Evolutionary conservation across 2,888 invertebrate genomes (phyloP).

Genomic region (Troilus luridus): DNA sequence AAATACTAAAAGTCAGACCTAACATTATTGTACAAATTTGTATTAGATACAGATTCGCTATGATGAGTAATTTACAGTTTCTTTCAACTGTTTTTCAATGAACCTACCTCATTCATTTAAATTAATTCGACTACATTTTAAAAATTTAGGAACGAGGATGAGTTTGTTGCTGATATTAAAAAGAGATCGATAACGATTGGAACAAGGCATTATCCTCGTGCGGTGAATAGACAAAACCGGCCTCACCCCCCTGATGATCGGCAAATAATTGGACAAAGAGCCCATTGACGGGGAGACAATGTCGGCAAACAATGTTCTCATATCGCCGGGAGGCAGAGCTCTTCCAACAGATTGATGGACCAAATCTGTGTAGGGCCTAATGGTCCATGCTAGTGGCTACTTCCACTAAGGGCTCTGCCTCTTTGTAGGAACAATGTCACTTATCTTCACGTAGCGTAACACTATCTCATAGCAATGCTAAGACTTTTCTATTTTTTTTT

Average conservation of each 20-base stretch:
- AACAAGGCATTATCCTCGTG: background rate
- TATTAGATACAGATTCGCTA: too few species aligned
- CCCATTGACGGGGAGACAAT: slow-evolving; percentile 15
- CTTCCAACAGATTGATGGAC: slow-evolving; percentile 58
- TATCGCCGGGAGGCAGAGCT: slow-evolving; percentile 24
- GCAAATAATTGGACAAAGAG: slow-evolving; percentile 44
- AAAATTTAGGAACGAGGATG: background rate
- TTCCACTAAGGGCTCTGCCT: background rate
- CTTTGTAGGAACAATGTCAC: slow-evolving; percentile 26
- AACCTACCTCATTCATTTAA: too few species aligned
- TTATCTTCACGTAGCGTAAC: background rate
- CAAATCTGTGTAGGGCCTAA: slow-evolving; percentile 60
- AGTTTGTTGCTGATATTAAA: background rate
- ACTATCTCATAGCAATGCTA: background rate
- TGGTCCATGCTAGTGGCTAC: slow-evolving; percentile 61
- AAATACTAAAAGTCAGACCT: too few species aligned
- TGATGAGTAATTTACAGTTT: too few species aligned
- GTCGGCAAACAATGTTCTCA: slow-evolving; percentile 24
- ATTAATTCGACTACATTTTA: background rate
- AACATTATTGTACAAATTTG: too few species aligned
- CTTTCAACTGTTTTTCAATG: too few species aligned
- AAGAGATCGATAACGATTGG: background rate
- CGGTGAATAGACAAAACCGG: background rate
- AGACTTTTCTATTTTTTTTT: background rate
- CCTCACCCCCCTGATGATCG: background rate